Evolutionary conservation across 2,888 invertebrate species (phyloP).

Genomic region (Apocheima hispidaria): DNA sequence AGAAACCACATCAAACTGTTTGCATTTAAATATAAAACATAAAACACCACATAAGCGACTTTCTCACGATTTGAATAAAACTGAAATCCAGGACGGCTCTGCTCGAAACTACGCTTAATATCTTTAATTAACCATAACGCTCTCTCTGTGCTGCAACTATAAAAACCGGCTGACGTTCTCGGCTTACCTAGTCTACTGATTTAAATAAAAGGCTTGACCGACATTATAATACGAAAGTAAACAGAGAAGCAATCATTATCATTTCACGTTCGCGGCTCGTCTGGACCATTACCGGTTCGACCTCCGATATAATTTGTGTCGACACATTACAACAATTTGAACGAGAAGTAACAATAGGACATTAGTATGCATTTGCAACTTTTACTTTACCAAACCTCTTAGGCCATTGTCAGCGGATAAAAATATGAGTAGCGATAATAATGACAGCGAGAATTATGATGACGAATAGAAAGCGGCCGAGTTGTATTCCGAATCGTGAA

Average conservation of each 20-base stretch:
- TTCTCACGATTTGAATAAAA: slow-evolving; percentile 42
- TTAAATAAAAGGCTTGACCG: slow-evolving; percentile 40
- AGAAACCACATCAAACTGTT: slow-evolving; percentile 34
- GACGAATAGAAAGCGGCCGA: slow-evolving; percentile 64
- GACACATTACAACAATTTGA: slow-evolving; percentile 59
- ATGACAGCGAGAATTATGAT: slow-evolving; percentile 64
- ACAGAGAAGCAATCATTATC: slow-evolving; percentile 48
- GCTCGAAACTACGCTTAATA: slow-evolving; percentile 40
- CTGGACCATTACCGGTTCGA: slow-evolving; percentile 50
- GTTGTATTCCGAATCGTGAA: slow-evolving; percentile 50
- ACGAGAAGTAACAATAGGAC: slow-evolving; percentile 68
- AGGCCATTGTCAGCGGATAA: slow-evolving; percentile 60
- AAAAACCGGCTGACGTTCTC: slow-evolving; percentile 35
- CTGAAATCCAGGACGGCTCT: slow-evolving; percentile 41
- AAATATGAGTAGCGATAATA: slow-evolving; percentile 58
- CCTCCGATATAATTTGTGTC: slow-evolving; percentile 59
- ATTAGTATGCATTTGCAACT: slow-evolving; percentile 73
- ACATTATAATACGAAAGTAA: slow-evolving; percentile 52
- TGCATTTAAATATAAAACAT: slow-evolving; percentile 32
- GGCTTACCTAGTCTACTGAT: slow-evolving; percentile 38
- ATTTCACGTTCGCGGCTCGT: slow-evolving; percentile 48
- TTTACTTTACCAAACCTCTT: slow-evolving; percentile 68
- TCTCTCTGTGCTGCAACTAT: slow-evolving; percentile 35
- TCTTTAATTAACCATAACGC: slow-evolving; percentile 39
- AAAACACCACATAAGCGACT: slow-evolving; percentile 22